A percentile compares a stretch with the other conserved stretches of the same genome.
These are phyloP conservation scores for Argynnis bischoffii DNA, from an alignment of 2,888 invertebrate species.

Conservation along the genomic window DNA sequence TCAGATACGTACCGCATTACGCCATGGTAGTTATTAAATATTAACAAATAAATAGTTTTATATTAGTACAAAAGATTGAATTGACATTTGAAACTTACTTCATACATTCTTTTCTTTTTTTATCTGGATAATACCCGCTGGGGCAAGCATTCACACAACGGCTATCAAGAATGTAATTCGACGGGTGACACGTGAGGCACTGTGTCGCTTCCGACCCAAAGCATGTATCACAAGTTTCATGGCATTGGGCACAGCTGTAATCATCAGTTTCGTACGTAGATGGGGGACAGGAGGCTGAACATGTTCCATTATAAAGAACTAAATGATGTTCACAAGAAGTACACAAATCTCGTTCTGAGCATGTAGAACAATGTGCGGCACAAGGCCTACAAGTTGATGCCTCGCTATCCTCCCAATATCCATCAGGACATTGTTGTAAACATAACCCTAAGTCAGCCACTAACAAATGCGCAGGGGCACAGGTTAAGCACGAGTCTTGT, in stretches of 20 bases:
- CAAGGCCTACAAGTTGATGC: conserved; percentile 92
- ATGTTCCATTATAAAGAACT: conserved; percentile 90
- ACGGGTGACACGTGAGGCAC: conserved; percentile 90
- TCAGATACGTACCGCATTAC: no score
- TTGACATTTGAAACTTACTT: conserved; percentile 61
- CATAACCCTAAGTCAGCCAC: conserved; percentile 93
- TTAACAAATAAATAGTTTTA: not conserved
- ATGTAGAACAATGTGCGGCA: conserved; percentile 92
- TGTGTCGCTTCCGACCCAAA: conserved; percentile 89
- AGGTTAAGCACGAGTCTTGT: conserved; percentile 92
- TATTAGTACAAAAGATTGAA: not conserved
- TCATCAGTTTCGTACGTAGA: conserved; percentile 93
- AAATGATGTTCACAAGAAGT: conserved; percentile 94
- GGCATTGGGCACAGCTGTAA: conserved; percentile 91
- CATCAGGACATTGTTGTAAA: conserved; percentile 93
- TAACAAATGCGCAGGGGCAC: conserved; percentile 91
- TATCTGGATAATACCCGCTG: conserved; percentile 88
- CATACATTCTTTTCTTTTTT: conserved; percentile 90
- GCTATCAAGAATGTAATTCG: conserved; percentile 87
- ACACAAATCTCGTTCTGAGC: conserved; percentile 91
- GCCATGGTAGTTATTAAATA: no score
- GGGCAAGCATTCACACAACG: conserved; percentile 89
- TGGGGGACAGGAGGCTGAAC: conserved; percentile 91
- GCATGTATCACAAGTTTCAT: conserved; percentile 90
- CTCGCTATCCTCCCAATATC: conserved; percentile 91